A percentile compares a stretch with the other conserved stretches of the same genome.
Conservation (phyloP, 2,113 vertebrate species). For the Hypomesus transpacificus region DNA sequence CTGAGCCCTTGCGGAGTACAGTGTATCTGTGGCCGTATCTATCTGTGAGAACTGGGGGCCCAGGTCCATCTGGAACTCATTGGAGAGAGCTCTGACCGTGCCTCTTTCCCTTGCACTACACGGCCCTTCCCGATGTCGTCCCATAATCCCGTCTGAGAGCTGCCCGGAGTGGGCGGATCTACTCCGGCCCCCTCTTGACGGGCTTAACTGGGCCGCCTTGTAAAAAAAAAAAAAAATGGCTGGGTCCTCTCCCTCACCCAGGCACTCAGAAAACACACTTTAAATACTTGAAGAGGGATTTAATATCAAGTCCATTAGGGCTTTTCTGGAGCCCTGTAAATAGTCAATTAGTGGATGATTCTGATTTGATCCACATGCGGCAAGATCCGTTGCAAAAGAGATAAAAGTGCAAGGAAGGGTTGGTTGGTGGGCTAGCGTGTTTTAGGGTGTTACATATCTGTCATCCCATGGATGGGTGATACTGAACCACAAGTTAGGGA, state of each 20-base stretch:
- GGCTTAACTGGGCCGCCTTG: conserved; percentile 91
- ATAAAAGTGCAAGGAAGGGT: conserved; percentile 2
- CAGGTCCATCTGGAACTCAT: conserved; percentile 86
- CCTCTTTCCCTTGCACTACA: conserved; percentile 70
- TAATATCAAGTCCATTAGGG: conserved; percentile 99
- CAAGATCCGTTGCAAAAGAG: conserved; percentile 44
- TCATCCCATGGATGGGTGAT: conserved; percentile 26
- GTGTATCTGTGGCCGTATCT: conserved; percentile 48
- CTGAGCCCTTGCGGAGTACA: conserved; percentile 57
- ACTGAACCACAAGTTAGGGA: conserved; percentile 7
- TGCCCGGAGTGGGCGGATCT: conserved; percentile 63
- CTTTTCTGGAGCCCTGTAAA: conserved; percentile 92
- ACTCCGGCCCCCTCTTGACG: conserved; percentile 68
- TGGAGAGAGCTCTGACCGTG: conserved; percentile 73
- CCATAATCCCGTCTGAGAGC: conserved; percentile 77
- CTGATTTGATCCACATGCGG: conserved; percentile 97
- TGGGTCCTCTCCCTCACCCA: conserved; percentile 68
- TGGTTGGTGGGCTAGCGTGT: background rate
- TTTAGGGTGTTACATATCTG: background rate
- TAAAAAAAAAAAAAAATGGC: conserved; percentile 74
- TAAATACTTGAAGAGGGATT: conserved; percentile 90
- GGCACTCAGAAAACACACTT: conserved; percentile 85
- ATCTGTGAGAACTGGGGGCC: conserved; percentile 57
- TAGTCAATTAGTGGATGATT: conserved; percentile 96
- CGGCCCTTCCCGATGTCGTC: conserved; percentile 77